Conservation (phyloP, 1,140 invertebrate species). For the Bombyx mandarina region DNA sequence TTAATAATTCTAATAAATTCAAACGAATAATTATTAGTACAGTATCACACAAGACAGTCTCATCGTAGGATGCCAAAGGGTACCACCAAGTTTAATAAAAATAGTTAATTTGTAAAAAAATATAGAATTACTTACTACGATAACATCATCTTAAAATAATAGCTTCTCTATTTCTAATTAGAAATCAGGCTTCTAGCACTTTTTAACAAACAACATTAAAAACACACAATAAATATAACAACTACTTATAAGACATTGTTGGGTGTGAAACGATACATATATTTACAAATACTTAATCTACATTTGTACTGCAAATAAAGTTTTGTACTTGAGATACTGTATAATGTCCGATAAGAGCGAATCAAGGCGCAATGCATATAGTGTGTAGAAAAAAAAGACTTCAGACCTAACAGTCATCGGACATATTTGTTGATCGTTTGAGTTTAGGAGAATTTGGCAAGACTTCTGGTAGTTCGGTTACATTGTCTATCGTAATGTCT, state of each 20-base stretch:
- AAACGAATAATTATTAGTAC: constrained; percentile 3
- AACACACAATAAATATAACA: too few relatives aligned
- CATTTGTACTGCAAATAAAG: constrained; percentile 25
- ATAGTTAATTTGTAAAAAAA: constrained; percentile 13
- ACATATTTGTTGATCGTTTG: constrained; percentile 30
- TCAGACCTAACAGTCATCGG: constrained; percentile 17
- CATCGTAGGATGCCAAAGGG: constrained; percentile 19
- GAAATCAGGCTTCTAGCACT: constrained; percentile 8
- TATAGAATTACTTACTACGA: constrained; percentile 15
- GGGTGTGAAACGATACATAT: too few relatives aligned
- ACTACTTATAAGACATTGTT: too few relatives aligned
- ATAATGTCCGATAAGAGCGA: background rate
- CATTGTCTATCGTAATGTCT: constrained; percentile 64
- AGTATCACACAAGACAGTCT: constrained; percentile 33
- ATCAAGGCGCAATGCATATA: background rate
- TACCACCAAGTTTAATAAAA: constrained; percentile 13
- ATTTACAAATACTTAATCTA: constrained; percentile 3
- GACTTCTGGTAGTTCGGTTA: constrained; percentile 61
- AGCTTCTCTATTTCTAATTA: constrained; percentile 13
- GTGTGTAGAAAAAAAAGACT: background rate
- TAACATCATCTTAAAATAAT: constrained; percentile 13
- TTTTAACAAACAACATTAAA: too few relatives aligned
- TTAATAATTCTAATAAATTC: too few relatives aligned
- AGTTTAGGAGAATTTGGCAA: constrained; percentile 52
- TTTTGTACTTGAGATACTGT: constrained; percentile 24